Conservation (phyloP, 2,888 invertebrate species). For the Lordiphosa andalusiaca region DNA sequence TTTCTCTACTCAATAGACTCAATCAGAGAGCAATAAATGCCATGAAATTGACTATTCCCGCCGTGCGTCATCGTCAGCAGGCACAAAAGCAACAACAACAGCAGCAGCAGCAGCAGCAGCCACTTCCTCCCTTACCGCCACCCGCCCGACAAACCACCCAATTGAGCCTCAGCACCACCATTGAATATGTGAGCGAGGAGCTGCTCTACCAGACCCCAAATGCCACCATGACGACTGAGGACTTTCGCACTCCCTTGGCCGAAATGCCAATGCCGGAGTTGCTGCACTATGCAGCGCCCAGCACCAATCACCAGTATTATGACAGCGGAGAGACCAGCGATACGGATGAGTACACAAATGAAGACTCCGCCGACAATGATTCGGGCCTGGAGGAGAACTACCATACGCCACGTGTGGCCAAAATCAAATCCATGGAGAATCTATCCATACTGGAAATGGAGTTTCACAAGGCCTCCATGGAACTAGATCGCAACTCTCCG, state of each 20-base stretch:
- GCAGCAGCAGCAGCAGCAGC: slow-evolving; percentile 30
- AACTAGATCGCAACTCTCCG: slow-evolving; percentile 78
- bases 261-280: slow-evolving; percentile 69
- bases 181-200: slow-evolving; percentile 68
- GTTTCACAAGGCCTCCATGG: slow-evolving; percentile 78
- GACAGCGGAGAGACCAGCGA: slow-evolving; percentile 63
- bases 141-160: slow-evolving; percentile 12
- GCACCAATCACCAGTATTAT: slow-evolving; percentile 61
- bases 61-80: slow-evolving; percentile 59
- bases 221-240: slow-evolving; percentile 74
- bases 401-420: slow-evolving; percentile 79
- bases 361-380: slow-evolving; percentile 75
- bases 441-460: slow-evolving; percentile 79
- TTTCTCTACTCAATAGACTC: slow-evolving; percentile 80
- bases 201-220: slow-evolving; percentile 79
- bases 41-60: slow-evolving; percentile 79
- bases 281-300: slow-evolving; percentile 17
- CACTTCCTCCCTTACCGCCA: neutral
- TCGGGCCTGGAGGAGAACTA: slow-evolving; percentile 79
- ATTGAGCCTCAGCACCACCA: slow-evolving; percentile 42
- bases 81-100: slow-evolving; percentile 9
- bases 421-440: slow-evolving; percentile 80
- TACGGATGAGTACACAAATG: slow-evolving; percentile 51
- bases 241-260: slow-evolving; percentile 77
- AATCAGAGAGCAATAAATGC: slow-evolving; percentile 79